Base-by-base conservation (phyloP, 1,140 invertebrate genomes). In the Nixonia krombeini region DNA sequence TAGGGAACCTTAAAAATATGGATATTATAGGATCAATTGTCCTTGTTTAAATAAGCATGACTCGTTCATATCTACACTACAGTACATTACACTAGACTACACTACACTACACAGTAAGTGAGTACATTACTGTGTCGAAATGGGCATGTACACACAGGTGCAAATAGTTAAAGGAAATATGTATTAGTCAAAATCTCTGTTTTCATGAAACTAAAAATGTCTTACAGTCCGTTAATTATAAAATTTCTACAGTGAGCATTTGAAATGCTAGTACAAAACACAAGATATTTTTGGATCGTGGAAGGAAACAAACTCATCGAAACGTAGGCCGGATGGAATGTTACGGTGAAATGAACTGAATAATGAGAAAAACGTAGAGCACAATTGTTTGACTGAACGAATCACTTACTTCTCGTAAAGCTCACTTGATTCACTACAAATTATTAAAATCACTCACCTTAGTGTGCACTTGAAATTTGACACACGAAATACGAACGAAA, bases 401-500 rank as follows among this genome's bases (percentile, higher is more conserved):
- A n/a, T 9, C 15, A 8, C 9, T 6, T 4, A 7, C 1, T 16
- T 18, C 10, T 17, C 16, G 4, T 9, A 40, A 18, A 40, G 1
- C 8, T 5, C 38, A 18, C 38, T 40, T 40, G 13, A 18, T 40
- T 5, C 38, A n/a, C 3, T 1, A 18, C 2, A 9, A 18, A 40
- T 40, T 40, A 40, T 40, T 18, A 1, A 15, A 16, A 38, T 12
- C 57, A 70, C 73, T 79, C 62, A 79, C 77, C 76, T 74, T 57
- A 25, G 31, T 26, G 52, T 67, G 44, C 42, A 78, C 73, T 70
- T 57, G 40, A 55, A 74, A 76, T 79, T 80, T 74, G 62, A 71
- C 53, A 64, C 59, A 50, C 52, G 26, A 47, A 52, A 58, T 64
- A 26, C 35, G 21, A 70, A 71, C 61, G 47, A 69, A 77, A 72